Evolutionary conservation across 2,888 invertebrate genomes (phyloP), one percentile per base, ranked within the genome.

Genomic region (Dione vanillae): DNA sequence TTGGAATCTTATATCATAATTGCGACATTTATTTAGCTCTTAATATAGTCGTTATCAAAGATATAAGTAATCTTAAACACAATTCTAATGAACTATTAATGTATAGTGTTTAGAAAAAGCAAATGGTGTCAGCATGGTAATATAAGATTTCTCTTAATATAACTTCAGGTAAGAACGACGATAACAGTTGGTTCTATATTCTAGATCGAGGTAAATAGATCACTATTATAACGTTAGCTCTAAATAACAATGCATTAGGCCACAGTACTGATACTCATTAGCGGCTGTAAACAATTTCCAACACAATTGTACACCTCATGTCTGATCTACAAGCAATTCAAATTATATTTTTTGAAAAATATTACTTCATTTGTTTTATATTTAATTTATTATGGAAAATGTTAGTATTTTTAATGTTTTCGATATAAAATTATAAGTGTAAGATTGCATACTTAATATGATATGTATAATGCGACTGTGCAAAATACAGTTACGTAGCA

Each of bases 121-220:
- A 45, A 61, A 35, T 45, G 27, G 45, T 61, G 45, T 27, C 61
- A 45, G 11, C 16, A 45, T 45, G 27, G 11, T 61, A 27, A 61
- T 35, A 61, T 58, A 27, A 61, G 27, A 61, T 37, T n/a, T n/a
- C n/a, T n/a, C n/a, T n/a, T 19, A 56, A 56, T 16, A 37, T 35
- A 37, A 16, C n/a, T 37, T 37, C n/a, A 43, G 20, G 20, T 27
- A 59, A 56, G 20, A 58, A 65, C 41, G 40, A 56, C 54, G 40
- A 62, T 70, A 47, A 52, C 20, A 51, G 41, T 12, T 56, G 76
- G 76, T 79, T 80, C 78, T 79, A 78, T 77, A 73, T 74, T 78
- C 78, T 19, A 80, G 83, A 89, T 87, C 85, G 87, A 81, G 86
- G 85, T 90, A 90, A 89, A 84, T 87, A 85, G 90, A 88, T 85